Conservation (phyloP, 53 echinoderm and acorn worm genomes). For the Holothuria leucospilota region DNA sequence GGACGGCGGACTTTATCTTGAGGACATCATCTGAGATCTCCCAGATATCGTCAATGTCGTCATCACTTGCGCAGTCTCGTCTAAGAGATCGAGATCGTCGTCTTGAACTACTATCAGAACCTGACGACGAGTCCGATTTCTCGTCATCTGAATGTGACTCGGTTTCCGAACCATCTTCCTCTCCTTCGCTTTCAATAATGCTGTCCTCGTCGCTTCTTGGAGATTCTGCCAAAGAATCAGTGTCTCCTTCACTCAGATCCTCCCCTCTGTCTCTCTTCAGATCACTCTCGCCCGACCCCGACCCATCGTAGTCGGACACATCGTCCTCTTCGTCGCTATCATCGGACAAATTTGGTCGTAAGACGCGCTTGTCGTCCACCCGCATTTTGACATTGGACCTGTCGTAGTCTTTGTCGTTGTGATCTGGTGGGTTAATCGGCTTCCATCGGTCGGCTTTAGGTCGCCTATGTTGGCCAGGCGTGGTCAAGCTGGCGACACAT, state of each 20-base stretch:
- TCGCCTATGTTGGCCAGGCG: conserved; percentile 14
- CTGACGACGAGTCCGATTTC: not conserved
- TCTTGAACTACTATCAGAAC: not conserved
- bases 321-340: conserved; percentile 8
- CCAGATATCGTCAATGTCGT: conserved; percentile 41
- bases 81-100: too few species aligned
- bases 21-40: conserved; percentile 15
- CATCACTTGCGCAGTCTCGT: conserved; percentile 42
- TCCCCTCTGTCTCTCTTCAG: too few species aligned
- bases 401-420: conserved; percentile 34
- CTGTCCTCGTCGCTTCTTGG: not conserved
- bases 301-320: not conserved
- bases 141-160: not conserved
- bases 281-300: not conserved
- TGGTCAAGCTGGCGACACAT: conserved; percentile 21
- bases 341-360: conserved; percentile 6
- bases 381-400: conserved; percentile 23
- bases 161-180: not conserved
- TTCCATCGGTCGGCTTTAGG: conserved; percentile 16
- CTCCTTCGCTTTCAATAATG: not conserved
- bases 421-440: conserved; percentile 3
- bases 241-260: too few species aligned
- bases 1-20: not conserved
- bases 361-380: conserved; percentile 19
- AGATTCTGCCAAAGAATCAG: too few species aligned